Evolutionary conservation across 2,888 invertebrate genomes (phyloP).

Genomic region (Brachynemurus nebulosus): DNA sequence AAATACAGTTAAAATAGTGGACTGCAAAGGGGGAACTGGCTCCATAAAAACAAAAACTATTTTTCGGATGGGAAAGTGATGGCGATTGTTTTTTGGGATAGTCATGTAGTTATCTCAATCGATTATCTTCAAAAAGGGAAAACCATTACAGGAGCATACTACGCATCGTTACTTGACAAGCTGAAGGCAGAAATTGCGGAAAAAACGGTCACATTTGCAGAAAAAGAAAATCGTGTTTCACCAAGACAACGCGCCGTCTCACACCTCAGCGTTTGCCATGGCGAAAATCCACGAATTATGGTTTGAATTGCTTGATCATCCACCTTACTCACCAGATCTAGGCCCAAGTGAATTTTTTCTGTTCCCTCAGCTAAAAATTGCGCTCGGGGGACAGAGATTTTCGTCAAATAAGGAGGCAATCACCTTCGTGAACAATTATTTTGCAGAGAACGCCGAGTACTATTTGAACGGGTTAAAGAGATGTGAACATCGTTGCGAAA

Average conservation of each 20-base stretch:
- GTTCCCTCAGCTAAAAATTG: slow-evolving; percentile 10
- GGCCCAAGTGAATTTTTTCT: slow-evolving; percentile 12
- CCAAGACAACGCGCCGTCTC: slow-evolving; percentile 5
- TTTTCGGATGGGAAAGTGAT: not conserved
- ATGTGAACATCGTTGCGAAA: slow-evolving; percentile 15
- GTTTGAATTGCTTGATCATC: slow-evolving; percentile 12
- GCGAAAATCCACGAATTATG: slow-evolving; percentile 8
- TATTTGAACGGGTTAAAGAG: slow-evolving; percentile 15
- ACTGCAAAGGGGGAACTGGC: not conserved
- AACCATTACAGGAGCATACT: not conserved
- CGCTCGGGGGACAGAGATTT: slow-evolving; percentile 17
- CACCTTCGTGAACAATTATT: slow-evolving; percentile 13
- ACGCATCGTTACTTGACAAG: slow-evolving; percentile 8
- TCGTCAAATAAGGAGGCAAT: slow-evolving; percentile 14
- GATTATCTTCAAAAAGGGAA: slow-evolving; percentile 4
- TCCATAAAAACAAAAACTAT: too few species aligned
- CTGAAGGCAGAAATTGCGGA: slow-evolving; percentile 9
- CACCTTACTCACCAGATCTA: slow-evolving; percentile 18
- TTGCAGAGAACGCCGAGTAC: slow-evolving; percentile 15
- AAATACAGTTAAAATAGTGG: not conserved
- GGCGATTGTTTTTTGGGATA: slow-evolving; percentile 5
- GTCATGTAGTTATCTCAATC: slow-evolving; percentile 3
- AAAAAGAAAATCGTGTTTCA: slow-evolving; percentile 7
- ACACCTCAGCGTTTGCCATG: slow-evolving; percentile 6
- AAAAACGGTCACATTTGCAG: slow-evolving; percentile 7